Evolutionary conservation across 2,113 vertebrate species (phyloP).

Genomic region (Oreotrochilus melanogaster): DNA sequence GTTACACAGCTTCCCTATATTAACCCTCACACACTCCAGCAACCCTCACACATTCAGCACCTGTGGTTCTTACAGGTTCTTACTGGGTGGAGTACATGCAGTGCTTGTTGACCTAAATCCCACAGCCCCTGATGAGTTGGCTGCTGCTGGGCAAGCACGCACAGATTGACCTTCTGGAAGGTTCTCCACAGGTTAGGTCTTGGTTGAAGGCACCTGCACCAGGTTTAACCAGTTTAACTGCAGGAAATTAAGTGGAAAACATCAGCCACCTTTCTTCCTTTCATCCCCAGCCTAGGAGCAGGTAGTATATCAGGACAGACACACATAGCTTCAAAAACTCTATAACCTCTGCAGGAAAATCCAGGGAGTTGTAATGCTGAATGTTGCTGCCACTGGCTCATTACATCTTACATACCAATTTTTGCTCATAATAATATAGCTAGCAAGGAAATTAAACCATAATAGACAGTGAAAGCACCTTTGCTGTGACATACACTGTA

Average conservation of each 20-base stretch:
- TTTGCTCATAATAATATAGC: neutral
- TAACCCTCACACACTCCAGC: neutral
- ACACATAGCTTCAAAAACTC: neutral
- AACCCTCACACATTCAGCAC: neutral
- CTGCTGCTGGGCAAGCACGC: fast-evolving
- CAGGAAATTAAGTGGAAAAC: neutral
- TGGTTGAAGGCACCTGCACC: neutral
- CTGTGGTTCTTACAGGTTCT: fast-evolving
- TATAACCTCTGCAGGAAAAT: neutral
- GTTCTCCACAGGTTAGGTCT: fast-evolving
- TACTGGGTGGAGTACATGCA: fast-evolving
- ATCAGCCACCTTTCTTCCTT: neutral
- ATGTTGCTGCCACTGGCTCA: neutral
- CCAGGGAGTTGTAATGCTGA: neutral
- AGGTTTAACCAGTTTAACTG: neutral
- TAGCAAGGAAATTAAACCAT: neutral
- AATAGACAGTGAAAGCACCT: fast-evolving
- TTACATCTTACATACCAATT: neutral
- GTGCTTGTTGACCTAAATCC: neutral
- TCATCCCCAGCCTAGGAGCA: neutral
- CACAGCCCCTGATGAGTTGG: neutral
- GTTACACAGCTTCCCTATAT: fast-evolving
- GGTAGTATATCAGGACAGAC: neutral
- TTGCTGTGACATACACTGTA: neutral
- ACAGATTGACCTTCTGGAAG: neutral